Base-by-base conservation (phyloP, 2,113 vertebrate genomes). In the Oplegnathus fasciatus region DNA sequence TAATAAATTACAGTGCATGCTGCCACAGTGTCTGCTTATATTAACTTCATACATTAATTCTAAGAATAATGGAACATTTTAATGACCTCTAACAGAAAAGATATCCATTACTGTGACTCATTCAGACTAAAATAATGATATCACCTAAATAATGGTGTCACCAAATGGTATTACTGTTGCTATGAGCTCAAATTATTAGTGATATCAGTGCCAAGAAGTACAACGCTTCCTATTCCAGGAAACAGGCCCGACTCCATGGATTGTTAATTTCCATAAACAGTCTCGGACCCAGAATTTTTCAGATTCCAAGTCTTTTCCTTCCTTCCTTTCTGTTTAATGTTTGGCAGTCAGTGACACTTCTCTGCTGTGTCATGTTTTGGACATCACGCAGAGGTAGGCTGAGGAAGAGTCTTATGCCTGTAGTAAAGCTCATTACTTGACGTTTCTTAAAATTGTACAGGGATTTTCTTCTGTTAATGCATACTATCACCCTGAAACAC, bases 191-290 rank as follows among this genome's bases (percentile, higher is more conserved):
- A 75, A 82, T 87, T 86, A 90, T 93, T 89, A 85, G 76, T 62
- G 57, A 34, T 62, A 46, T 64, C 84, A 44, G 50, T 86, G 87
- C 89, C 85, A 89, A 88, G 86, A 88, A 89, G 83, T 24, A 46
- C 71, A 72, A 18, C 2, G 50, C 88, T 92, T 92, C 88, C 91
- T 90, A 88, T 93, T 91, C 86, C 91, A 93, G 94, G 92, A 94
- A 94, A 84, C 89, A 71, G 75, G 83, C 84, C 69, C 1, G 82
- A 88, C 88, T 91, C 87, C 80, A 55, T 52, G 84, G 89, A 94
- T 90, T 88, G 88, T 88, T 89, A 58, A 90, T 93, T 94, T 95
- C 93, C 94, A 94, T 96, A 95, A 95, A 95, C 94, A 94, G 69
- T 89, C 88, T 93, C 85, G 28, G 61, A 86, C 71, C 81, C 50